Percentiles rank a stretch among this genome's conserved stretches.
These are phyloP conservation scores for Acleris emargana DNA, from an alignment of 2,888 invertebrate genomes.

Conservation along the genomic window DNA sequence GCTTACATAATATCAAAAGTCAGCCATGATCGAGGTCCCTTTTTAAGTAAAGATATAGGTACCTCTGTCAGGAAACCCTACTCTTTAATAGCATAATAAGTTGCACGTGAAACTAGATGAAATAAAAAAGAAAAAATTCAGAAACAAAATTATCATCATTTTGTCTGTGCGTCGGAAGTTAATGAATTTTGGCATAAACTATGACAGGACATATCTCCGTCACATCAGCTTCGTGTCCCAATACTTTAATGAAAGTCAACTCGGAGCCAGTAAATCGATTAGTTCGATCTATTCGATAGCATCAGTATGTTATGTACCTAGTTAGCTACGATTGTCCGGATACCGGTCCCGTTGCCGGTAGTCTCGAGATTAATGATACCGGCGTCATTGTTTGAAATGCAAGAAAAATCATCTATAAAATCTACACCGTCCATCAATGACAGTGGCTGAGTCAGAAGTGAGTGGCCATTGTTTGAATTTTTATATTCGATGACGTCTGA, in stretches of 20 bases:
- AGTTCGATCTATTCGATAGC: conserved; percentile 70
- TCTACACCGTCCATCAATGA: conserved; percentile 52
- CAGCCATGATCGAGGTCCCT: too few relatives aligned
- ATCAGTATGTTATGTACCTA: conserved; percentile 57
- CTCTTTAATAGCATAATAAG: too few relatives aligned
- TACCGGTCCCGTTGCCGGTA: conserved; percentile 64
- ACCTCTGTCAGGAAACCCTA: too few relatives aligned
- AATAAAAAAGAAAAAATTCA: too few relatives aligned
- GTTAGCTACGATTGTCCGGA: conserved; percentile 70
- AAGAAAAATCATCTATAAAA: conserved; percentile 72
- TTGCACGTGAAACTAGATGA: too few relatives aligned
- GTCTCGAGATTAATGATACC: conserved; percentile 75
- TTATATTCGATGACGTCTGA: conserved; percentile 38
- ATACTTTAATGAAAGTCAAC: conserved; percentile 73
- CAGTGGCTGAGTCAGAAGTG: conserved; percentile 40
- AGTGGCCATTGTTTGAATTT: conserved; percentile 48
- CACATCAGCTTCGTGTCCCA: conserved; percentile 56
- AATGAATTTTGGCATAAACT: conserved; percentile 17
- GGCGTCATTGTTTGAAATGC: conserved; percentile 69
- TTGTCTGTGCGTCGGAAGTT: too few relatives aligned
- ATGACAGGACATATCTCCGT: conserved; percentile 22
- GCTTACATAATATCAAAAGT: too few relatives aligned
- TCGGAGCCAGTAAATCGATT: conserved; percentile 68
- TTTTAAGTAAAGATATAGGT: too few relatives aligned
- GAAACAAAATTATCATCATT: too few relatives aligned